Conservation (phyloP, 2,888 invertebrate genomes). For the Drosophila eohydei region DNA sequence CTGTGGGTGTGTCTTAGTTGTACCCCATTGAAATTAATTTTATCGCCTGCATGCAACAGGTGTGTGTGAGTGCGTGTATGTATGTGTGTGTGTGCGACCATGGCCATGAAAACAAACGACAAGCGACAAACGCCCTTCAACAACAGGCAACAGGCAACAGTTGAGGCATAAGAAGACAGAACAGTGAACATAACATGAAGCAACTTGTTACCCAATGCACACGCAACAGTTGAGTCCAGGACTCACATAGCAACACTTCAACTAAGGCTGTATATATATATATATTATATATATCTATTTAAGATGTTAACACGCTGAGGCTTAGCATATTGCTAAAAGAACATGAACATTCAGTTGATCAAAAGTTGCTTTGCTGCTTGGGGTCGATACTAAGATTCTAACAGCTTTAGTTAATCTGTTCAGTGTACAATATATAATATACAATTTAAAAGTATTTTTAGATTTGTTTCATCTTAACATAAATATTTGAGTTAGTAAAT, state of each 20-base stretch:
- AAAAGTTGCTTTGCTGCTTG: neutral
- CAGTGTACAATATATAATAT: neutral
- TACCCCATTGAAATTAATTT: constrained; percentile 54
- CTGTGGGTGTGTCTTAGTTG: constrained; percentile 10
- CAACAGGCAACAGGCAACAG: constrained; percentile 9
- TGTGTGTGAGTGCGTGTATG: constrained; percentile 10
- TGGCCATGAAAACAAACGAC: constrained; percentile 58
- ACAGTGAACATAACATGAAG: constrained; percentile 38
- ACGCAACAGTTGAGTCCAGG: constrained; percentile 20
- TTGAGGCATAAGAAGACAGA: constrained; percentile 12
- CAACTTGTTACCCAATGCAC: constrained; percentile 14
- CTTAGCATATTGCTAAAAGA: neutral
- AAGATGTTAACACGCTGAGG: neutral
- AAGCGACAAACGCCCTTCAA: constrained; percentile 37
- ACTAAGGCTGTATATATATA: neutral
- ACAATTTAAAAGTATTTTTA: neutral
- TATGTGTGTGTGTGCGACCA: constrained; percentile 13
- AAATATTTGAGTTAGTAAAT: no score
- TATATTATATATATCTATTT: neutral
- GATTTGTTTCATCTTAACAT: neutral
- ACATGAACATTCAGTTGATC: neutral
- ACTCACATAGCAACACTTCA: neutral
- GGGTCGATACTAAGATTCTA: neutral
- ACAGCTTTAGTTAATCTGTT: neutral
- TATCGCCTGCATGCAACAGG: constrained; percentile 60